Percentiles rank a stretch among this genome's conserved stretches.
These are phyloP conservation scores for Apotomis capreana DNA, from an alignment of 2,888 invertebrate genomes.

Conservation along the genomic window DNA sequence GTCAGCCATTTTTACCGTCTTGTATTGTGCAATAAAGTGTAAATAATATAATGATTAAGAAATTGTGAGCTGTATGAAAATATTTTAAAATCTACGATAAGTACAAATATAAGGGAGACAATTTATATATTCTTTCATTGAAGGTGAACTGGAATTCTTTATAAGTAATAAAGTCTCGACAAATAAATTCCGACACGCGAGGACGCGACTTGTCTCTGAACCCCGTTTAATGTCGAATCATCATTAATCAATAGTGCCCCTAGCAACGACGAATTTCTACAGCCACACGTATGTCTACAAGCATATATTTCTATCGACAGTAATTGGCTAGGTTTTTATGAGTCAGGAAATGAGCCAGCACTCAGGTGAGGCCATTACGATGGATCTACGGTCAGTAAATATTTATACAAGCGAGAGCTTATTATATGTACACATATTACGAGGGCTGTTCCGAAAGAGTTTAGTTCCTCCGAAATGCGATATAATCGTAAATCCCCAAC, in stretches of 20 bases:
- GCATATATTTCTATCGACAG: not conserved
- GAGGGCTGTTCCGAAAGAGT: not conserved
- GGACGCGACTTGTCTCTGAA: not conserved
- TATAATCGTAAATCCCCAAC: too few relatives aligned
- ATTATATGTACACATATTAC: not conserved
- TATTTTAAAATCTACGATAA: too few relatives aligned
- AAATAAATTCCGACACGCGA: not conserved
- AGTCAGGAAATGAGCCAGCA: constrained; percentile 14
- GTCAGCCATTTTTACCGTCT: too few relatives aligned
- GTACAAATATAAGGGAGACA: too few relatives aligned
- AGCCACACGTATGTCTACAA: not conserved
- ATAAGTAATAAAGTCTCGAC: too few relatives aligned
- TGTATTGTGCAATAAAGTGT: too few relatives aligned
- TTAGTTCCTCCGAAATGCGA: not conserved
- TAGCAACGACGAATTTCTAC: not conserved
- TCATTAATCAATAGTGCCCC: constrained; percentile 10
- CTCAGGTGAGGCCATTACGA: constrained; percentile 2
- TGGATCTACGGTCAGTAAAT: constrained; percentile 15
- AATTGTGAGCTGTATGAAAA: too few relatives aligned
- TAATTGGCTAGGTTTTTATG: constrained; percentile 11
- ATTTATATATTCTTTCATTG: too few relatives aligned
- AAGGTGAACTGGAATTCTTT: too few relatives aligned
- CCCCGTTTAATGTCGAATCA: constrained; percentile 6
- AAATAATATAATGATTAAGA: too few relatives aligned
- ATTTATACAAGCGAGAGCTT: constrained; percentile 22